phyloP scores from a whole-genome alignment of 2,888 invertebrate species.

The Lymantria monacha region DNA sequence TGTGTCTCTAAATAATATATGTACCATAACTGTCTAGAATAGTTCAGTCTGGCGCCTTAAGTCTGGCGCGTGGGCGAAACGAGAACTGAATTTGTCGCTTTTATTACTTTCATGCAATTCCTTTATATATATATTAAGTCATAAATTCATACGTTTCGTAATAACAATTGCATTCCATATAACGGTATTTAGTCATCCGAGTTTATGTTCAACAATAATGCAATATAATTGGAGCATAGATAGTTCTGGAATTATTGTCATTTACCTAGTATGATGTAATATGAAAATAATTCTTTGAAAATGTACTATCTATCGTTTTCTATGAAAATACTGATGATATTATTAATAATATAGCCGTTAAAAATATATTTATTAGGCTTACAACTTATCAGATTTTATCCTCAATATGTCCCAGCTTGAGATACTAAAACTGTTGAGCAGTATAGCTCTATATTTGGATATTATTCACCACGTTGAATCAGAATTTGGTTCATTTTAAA shows the following conservation, averaged over 20 bases:
- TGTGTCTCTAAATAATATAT: conserved; percentile 7
- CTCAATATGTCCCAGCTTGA: conserved; percentile 10
- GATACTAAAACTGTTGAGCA: conserved; percentile 39
- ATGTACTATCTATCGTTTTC: background rate
- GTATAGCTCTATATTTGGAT: conserved; percentile 54
- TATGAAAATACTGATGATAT: too few species aligned
- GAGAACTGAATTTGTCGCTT: conserved; percentile 61
- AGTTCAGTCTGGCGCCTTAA: conserved; percentile 60
- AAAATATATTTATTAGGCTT: too few species aligned
- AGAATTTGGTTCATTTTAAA: conserved; percentile 38
- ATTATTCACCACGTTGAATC: conserved; percentile 46
- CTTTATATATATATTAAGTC: conserved; percentile 45
- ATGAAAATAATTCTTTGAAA: conserved; percentile 29
- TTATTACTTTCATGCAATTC: conserved; percentile 68
- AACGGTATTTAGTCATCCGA: conserved; percentile 4
- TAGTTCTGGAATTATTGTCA: conserved; percentile 6
- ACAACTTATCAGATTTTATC: too few species aligned
- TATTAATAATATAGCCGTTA: too few species aligned
- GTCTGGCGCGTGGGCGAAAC: conserved; percentile 72
- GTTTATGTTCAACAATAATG: conserved; percentile 2
- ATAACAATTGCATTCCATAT: conserved; percentile 26
- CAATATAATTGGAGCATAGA: conserved; percentile 5
- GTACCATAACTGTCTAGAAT: conserved; percentile 21
- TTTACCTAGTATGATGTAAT: conserved; percentile 25
- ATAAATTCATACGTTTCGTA: conserved; percentile 41